phyloP scores from a whole-genome alignment of 2,797 vertebrate genomes.

The Onychomys arenicola region DNA sequence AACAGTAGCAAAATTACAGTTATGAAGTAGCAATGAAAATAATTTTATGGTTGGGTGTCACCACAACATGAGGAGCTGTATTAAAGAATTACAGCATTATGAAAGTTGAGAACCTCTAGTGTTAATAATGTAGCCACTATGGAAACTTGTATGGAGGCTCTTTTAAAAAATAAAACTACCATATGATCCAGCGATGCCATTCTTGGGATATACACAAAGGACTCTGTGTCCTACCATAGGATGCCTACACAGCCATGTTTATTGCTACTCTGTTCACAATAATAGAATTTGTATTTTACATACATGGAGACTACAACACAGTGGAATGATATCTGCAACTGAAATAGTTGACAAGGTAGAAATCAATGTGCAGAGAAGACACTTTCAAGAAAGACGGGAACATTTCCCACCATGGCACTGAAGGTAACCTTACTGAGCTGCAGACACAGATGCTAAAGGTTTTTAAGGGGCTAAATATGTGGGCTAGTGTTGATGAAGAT shows the following conservation, averaged over 20 bases:
- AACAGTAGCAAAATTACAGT: background rate
- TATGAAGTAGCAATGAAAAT: background rate
- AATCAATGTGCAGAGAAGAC: background rate
- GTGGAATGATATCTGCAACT: background rate
- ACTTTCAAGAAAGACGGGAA: background rate
- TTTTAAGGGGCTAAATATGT: background rate
- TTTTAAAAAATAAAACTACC: background rate
- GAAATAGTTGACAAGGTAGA: background rate
- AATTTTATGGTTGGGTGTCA: background rate
- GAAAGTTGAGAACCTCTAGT: background rate
- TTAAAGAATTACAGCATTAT: background rate
- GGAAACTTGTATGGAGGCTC: background rate
- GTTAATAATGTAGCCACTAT: background rate
- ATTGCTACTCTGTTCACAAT: background rate
- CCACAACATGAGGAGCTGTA: background rate
- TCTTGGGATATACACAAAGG: background rate
- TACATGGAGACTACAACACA: background rate
- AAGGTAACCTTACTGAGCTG: background rate
- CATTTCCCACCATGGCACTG: background rate
- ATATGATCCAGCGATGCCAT: background rate
- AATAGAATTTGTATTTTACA: background rate
- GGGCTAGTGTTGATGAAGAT: conserved; percentile 19
- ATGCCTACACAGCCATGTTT: background rate
- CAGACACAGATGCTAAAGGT: background rate
- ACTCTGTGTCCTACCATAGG: background rate